phyloP scores from a whole-genome alignment of 2,888 invertebrate genomes.

The Rotaria magnacalcarata region DNA sequence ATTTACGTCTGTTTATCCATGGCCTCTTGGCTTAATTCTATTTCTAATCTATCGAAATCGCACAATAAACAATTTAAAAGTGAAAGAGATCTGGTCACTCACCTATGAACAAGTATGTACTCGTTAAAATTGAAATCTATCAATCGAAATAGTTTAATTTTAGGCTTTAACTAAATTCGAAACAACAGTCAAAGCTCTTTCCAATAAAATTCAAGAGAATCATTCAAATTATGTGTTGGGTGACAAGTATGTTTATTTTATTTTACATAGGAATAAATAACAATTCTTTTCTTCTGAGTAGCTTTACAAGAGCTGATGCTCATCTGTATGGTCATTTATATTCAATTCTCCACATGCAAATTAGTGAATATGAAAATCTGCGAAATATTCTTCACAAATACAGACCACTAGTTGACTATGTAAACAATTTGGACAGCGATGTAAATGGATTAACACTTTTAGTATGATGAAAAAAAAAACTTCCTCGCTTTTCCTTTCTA shows the following conservation, averaged over 20 bases:
- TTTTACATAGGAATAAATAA: too few species aligned
- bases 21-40: slow-evolving; percentile 25
- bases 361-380: background rate
- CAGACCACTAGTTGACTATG: background rate
- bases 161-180: slow-evolving; percentile 1
- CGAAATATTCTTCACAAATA: background rate
- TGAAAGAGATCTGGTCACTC: background rate
- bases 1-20: slow-evolving; percentile 8
- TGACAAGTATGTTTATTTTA: background rate
- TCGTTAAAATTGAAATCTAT: background rate
- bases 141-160: background rate
- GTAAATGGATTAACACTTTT: background rate
- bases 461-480: background rate
- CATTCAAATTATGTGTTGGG: background rate
- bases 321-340: slow-evolving; percentile 31
- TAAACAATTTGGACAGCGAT: background rate
- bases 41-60: background rate
- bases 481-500: background rate
- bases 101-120: background rate
- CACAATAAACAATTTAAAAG: background rate
- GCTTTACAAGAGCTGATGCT: slow-evolving; percentile 32
- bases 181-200: background rate
- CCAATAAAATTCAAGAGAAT: slow-evolving; percentile 18
- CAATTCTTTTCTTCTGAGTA: background rate
- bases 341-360: background rate